Evolutionary conservation across 2,797 vertebrate species (phyloP).

Genomic region (Chromobotia macracanthus): DNA sequence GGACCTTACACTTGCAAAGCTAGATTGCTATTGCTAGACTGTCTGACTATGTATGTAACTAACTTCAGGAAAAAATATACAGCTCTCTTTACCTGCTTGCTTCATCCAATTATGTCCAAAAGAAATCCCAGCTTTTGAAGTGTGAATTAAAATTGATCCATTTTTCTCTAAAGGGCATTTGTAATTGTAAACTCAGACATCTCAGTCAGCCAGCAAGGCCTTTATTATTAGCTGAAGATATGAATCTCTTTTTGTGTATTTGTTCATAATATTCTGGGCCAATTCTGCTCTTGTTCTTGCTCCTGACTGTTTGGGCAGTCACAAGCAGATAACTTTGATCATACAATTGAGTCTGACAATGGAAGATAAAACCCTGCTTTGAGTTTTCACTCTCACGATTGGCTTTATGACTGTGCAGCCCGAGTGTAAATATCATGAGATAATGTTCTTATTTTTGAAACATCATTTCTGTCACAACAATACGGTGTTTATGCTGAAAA

Average conservation of each 20-base stretch:
- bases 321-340: conserved; percentile 28
- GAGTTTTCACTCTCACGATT: conserved; percentile 13
- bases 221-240: conserved; percentile 47
- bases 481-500: not conserved
- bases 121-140: conserved; percentile 44
- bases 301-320: conserved; percentile 30
- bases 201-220: conserved; percentile 24
- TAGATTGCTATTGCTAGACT: no score
- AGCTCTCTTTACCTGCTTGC: conserved; percentile 11
- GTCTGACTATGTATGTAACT: no score
- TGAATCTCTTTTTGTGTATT: conserved; percentile 23
- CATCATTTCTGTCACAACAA: conserved; percentile 10
- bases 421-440: conserved; percentile 9
- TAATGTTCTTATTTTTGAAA: conserved; percentile 14
- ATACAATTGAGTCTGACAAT: conserved; percentile 24
- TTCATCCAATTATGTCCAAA: conserved; percentile 10
- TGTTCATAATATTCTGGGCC: conserved; percentile 32
- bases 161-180: conserved; percentile 39
- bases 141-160: conserved; percentile 35
- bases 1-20: no score
- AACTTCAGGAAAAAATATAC: conserved; percentile 16
- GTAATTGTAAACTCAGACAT: conserved; percentile 38
- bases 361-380: conserved; percentile 35
- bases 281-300: conserved; percentile 23
- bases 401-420: not conserved